These are phyloP conservation scores for Stomorhina lunata DNA, from an alignment of 2,888 invertebrate species.

Conservation along the genomic window DNA sequence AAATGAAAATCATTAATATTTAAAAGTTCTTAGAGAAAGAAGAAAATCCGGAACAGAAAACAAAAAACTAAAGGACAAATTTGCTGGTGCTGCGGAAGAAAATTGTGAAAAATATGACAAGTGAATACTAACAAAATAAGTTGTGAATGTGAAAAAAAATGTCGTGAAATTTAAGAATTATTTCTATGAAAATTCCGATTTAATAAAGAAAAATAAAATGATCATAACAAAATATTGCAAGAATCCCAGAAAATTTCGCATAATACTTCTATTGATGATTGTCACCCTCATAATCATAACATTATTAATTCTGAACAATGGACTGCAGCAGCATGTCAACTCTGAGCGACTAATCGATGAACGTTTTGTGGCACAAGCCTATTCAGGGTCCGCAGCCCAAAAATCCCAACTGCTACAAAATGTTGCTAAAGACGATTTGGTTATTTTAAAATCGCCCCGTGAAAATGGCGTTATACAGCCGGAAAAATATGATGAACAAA, in stretches of 20 bases:
- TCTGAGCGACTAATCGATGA: conserved; percentile 75
- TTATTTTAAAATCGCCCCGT: conserved; percentile 70
- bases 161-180: conserved; percentile 31
- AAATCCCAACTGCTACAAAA: conserved; percentile 42
- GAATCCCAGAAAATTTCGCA: conserved; percentile 78
- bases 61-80: conserved; percentile 11
- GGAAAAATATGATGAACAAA: conserved; percentile 79
- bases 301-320: conserved; percentile 74
- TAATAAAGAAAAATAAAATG: conserved; percentile 68
- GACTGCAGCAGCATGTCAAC: conserved; percentile 70
- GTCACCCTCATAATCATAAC: conserved; percentile 76
- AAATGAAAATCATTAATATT: conserved; percentile 40
- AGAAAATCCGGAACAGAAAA: conserved; percentile 31
- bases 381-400: conserved; percentile 56
- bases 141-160: conserved; percentile 15
- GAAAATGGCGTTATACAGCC: conserved; percentile 77
- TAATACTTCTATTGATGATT: conserved; percentile 75
- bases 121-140: conserved; percentile 29
- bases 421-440: conserved; percentile 23
- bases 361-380: conserved; percentile 74
- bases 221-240: conserved; percentile 79
- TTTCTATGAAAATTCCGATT: too few relatives aligned
- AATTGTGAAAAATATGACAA: conserved; percentile 4
- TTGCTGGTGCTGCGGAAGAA: conserved; percentile 7
- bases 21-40: conserved; percentile 22